Percentiles rank a stretch among this genome's conserved stretches.
These are phyloP conservation scores for Drosophila helvetica DNA, from an alignment of 2,888 invertebrate species.

Conservation along the genomic window DNA sequence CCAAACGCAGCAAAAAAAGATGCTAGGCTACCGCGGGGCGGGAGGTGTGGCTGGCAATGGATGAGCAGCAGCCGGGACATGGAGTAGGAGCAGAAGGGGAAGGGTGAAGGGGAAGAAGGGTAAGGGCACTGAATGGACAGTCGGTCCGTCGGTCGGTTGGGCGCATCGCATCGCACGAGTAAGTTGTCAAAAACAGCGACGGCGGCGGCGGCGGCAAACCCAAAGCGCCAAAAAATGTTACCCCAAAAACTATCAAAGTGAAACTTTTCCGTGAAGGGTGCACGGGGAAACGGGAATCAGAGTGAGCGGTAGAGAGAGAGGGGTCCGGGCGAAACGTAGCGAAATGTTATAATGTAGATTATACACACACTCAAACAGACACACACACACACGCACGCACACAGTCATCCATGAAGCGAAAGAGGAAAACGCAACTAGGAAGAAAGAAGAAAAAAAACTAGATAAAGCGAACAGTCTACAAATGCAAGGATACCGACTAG, in stretches of 20 bases:
- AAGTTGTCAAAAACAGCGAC: slow-evolving; percentile 69
- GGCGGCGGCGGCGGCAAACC: slow-evolving; percentile 47
- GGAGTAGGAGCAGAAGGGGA: too few species aligned
- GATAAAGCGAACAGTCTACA: background rate
- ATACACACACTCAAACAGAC: slow-evolving; percentile 22
- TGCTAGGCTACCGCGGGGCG: background rate
- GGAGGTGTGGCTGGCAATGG: background rate
- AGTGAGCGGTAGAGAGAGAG: background rate
- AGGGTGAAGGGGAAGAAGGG: background rate
- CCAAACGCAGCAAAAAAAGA: slow-evolving; percentile 56
- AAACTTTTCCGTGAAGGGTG: slow-evolving; percentile 56
- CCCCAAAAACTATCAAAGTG: slow-evolving; percentile 64
- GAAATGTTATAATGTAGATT: slow-evolving; percentile 66
- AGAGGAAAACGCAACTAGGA: slow-evolving; percentile 31
- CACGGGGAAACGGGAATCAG: background rate
- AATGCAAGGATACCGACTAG: background rate
- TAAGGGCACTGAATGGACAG: background rate
- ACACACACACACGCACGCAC: slow-evolving; percentile 14
- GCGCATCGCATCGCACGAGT: slow-evolving; percentile 54
- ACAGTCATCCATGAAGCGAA: slow-evolving; percentile 19
- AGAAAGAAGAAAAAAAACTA: slow-evolving; percentile 26
- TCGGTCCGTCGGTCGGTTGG: slow-evolving; percentile 14
- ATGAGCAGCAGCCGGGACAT: slow-evolving; percentile 11
- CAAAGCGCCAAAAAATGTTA: slow-evolving; percentile 68
- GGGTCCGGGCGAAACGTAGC: slow-evolving; percentile 11